Evolutionary conservation across 2,113 vertebrate species (phyloP).

Genomic region (Regulus satrapa): DNA sequence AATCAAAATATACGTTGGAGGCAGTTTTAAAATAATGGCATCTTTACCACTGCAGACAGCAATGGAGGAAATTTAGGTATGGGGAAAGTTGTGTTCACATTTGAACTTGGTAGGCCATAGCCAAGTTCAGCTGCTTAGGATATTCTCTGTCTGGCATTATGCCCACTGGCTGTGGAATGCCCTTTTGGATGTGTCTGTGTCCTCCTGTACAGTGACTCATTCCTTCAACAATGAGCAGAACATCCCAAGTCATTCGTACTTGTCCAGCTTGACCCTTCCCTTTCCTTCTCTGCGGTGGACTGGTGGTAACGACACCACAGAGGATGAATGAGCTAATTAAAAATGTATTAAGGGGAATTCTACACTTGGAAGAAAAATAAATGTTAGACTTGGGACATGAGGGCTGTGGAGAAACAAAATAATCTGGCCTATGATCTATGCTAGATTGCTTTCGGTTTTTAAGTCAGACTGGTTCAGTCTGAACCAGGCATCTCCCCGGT

Average conservation of each 20-base stretch:
- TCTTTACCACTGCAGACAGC: background rate
- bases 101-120: background rate
- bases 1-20: background rate
- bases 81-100: background rate
- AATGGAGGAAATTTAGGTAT: background rate
- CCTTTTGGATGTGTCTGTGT: background rate
- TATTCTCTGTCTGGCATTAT: background rate
- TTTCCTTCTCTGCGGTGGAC: background rate
- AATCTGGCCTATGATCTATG: background rate
- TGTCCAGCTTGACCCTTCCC: background rate
- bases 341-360: background rate
- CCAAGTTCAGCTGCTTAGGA: background rate
- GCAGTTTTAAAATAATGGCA: background rate
- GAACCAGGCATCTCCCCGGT: background rate
- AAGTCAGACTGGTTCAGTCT: background rate
- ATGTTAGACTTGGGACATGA: constrained; percentile 20
- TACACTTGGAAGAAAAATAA: constrained; percentile 43
- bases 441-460: background rate
- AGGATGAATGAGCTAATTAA: background rate
- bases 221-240: background rate
- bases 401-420: constrained; percentile 37
- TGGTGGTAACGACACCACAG: background rate
- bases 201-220: background rate
- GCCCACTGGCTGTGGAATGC: background rate
- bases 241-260: background rate